These are phyloP conservation scores for Teleogryllus occipitalis DNA, from an alignment of 1,140 invertebrate genomes.

Conservation along the genomic window DNA sequence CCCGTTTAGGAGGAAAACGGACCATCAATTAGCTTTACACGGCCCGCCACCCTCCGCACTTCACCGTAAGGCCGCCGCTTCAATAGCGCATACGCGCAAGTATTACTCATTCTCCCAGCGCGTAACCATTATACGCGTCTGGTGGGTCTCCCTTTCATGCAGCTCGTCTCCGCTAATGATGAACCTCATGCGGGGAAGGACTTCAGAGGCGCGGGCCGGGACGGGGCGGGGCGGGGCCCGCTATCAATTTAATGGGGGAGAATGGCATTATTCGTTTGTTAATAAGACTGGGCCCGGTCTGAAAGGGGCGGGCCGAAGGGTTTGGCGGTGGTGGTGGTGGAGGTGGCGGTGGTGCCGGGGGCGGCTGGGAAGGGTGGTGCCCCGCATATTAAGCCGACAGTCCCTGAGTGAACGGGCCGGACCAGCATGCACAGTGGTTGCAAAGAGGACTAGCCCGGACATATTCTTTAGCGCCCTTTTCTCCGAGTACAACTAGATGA, in stretches of 20 bases:
- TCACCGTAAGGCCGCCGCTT: neutral
- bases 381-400: neutral
- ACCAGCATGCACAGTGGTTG: too few relatives aligned
- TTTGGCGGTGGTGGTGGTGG: neutral
- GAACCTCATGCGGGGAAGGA: neutral
- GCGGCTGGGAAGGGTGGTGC: neutral
- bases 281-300: neutral
- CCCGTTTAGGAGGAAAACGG: too few relatives aligned
- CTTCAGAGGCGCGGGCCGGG: neutral
- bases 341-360: too few relatives aligned
- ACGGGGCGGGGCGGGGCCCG: too few relatives aligned
- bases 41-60: too few relatives aligned
- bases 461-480: too few relatives aligned
- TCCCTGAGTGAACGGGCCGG: too few relatives aligned
- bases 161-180: neutral
- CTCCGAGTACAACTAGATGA: too few relatives aligned
- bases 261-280: conserved; percentile 5
- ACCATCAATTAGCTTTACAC: too few relatives aligned
- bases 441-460: too few relatives aligned
- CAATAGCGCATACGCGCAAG: neutral
- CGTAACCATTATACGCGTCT: neutral
- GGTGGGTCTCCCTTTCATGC: neutral
- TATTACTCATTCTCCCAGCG: neutral
- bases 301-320: neutral
- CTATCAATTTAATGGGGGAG: neutral